Evolutionary conservation across 1,140 invertebrate species (phyloP).

Genomic region (Thalassaphorura encarpata): DNA sequence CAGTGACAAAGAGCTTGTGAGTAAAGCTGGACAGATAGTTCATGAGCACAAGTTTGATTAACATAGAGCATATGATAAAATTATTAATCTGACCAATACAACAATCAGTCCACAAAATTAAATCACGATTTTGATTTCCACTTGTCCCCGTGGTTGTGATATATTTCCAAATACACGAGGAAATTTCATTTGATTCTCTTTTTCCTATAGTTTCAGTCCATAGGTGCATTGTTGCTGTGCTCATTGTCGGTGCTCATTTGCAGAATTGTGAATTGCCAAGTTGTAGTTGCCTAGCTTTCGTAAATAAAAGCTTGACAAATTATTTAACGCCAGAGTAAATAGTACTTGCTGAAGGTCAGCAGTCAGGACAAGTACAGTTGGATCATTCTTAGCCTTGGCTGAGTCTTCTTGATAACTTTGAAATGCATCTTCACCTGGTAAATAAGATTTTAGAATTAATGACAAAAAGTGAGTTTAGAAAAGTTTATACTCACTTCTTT

Average conservation of each 20-base stretch:
- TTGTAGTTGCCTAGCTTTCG: conserved; percentile 24
- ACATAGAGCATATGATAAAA: conserved; percentile 12
- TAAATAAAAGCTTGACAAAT: not conserved
- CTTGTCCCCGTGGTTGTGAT: conserved; percentile 6
- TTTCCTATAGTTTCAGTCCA: conserved; percentile 23
- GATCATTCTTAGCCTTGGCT: not conserved
- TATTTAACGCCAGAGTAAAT: not conserved
- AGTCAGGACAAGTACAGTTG: not conserved
- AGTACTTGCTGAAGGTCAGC: conserved; percentile 1
- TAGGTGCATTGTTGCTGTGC: conserved; percentile 14
- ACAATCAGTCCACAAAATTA: conserved; percentile 28
- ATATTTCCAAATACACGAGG: conserved; percentile 22
- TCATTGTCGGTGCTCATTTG: not conserved
- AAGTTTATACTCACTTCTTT: not conserved
- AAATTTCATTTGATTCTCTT: conserved; percentile 24
- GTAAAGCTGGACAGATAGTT: conserved; percentile 16
- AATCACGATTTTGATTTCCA: conserved; percentile 16
- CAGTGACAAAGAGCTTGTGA: conserved; percentile 1
- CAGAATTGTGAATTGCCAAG: conserved; percentile 1
- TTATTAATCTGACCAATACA: conserved; percentile 29
- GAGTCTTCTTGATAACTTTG: not conserved
- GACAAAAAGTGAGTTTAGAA: too few relatives aligned
- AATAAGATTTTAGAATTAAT: too few relatives aligned
- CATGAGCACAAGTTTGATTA: conserved; percentile 7
- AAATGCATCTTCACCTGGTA: not conserved